Conservation (phyloP, 2,888 invertebrate genomes). For the Pristionchus exspectatus region DNA sequence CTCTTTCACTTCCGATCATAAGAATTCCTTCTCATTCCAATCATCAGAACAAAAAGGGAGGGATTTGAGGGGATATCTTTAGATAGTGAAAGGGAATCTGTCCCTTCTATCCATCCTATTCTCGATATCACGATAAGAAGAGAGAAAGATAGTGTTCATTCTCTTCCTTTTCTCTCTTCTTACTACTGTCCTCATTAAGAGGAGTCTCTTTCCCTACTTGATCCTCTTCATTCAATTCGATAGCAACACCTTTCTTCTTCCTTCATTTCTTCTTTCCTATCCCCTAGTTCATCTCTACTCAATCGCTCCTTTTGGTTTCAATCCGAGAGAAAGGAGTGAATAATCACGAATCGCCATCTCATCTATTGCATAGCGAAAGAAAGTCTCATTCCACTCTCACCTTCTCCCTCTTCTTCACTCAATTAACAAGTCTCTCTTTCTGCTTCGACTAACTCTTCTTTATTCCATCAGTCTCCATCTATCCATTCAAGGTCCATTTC, state of each 20-base stretch:
- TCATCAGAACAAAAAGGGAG: conserved; percentile 26
- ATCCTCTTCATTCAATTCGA: not conserved
- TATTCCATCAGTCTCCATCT: conserved; percentile 17
- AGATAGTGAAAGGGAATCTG: conserved; percentile 31
- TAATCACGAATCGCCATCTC: conserved; percentile 13
- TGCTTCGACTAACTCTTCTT: conserved; percentile 13
- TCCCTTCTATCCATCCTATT: conserved; percentile 10
- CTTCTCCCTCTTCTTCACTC: conserved; percentile 21
- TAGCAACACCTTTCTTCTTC: conserved; percentile 23
- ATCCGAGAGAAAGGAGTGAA: conserved; percentile 19
- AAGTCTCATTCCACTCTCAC: conserved; percentile 3
- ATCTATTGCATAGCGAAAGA: not conserved
- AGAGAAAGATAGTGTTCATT: conserved; percentile 15
- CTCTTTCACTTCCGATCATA: not conserved
- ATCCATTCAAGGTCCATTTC: conserved; percentile 25
- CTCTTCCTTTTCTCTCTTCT: not conserved
- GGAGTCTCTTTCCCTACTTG: not conserved
- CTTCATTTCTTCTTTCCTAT: conserved; percentile 7
- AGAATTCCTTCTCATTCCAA: conserved; percentile 3
- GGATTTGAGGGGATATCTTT: not conserved
- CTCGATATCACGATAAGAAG: conserved; percentile 43
- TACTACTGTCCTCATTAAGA: conserved; percentile 49
- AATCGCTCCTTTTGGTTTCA: conserved; percentile 16
- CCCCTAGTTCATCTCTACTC: conserved; percentile 37
- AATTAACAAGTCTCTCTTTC: conserved; percentile 49